Conservation (phyloP, 2,888 invertebrate species). For the Mantis religiosa region DNA sequence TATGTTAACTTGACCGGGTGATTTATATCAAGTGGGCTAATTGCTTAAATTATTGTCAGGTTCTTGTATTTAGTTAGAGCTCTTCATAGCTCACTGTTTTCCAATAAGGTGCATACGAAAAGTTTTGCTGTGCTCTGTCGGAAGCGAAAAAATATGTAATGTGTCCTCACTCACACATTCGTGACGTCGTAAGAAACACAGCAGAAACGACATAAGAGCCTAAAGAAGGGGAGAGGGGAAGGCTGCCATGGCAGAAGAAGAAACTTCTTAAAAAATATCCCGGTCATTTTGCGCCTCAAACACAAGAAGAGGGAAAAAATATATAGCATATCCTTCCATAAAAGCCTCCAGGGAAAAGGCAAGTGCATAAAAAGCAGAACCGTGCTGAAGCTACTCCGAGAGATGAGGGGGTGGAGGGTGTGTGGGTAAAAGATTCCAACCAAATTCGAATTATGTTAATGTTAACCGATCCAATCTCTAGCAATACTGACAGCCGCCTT, state of each 20-base stretch:
- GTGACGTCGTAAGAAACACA: neutral
- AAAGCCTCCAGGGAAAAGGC: neutral
- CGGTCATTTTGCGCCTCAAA: neutral
- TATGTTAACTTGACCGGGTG: too few species aligned
- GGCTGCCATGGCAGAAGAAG: neutral
- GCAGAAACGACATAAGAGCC: neutral
- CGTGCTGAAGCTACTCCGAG: neutral
- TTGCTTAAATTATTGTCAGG: too few species aligned
- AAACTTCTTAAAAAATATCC: neutral
- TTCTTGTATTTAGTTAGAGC: too few species aligned
- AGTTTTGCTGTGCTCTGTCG: too few species aligned
- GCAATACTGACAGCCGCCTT: neutral
- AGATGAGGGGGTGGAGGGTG: neutral
- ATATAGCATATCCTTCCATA: neutral
- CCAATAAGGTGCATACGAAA: too few species aligned
- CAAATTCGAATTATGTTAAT: slow-evolving; percentile 1
- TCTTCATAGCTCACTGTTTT: too few species aligned
- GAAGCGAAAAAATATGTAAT: too few species aligned
- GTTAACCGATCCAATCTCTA: neutral
- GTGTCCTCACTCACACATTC: neutral
- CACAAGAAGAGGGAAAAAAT: neutral
- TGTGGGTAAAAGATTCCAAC: neutral
- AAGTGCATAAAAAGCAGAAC: neutral
- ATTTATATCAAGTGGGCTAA: too few species aligned
- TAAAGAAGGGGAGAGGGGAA: neutral